These are phyloP conservation scores for Champsocephalus esox DNA, from an alignment of 2,797 vertebrate species.

Conservation along the genomic window DNA sequence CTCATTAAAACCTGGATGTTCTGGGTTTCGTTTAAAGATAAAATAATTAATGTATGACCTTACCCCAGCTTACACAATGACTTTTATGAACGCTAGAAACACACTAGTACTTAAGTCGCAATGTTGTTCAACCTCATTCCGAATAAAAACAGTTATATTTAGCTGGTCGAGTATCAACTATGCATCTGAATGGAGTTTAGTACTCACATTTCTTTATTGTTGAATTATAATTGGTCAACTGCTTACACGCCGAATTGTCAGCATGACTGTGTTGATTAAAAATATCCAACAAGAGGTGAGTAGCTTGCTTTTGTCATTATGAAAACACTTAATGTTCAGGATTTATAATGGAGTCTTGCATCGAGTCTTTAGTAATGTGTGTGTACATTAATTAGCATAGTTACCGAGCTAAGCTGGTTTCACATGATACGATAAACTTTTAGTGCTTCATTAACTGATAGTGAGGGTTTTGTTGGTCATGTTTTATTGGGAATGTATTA, in stretches of 20 bases:
- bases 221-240: background rate
- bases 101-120: background rate
- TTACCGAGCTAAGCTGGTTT: slow-evolving; percentile 11
- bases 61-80: background rate
- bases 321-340: accelerated
- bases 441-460: no score
- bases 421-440: background rate
- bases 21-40: background rate
- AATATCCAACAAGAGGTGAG: accelerated
- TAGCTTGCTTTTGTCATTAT: background rate
- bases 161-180: background rate
- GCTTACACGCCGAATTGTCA: background rate
- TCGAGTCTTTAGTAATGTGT: background rate
- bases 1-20: no score
- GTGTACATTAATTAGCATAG: background rate
- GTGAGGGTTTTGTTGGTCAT: no score
- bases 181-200: background rate
- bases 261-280: background rate
- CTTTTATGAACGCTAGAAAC: background rate
- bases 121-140: no score
- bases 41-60: background rate
- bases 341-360: background rate
- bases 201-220: background rate
- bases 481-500: accelerated
- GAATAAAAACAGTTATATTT: no score